Evolutionary conservation across 2,797 vertebrate species (phyloP).

Genomic region (Hippocampus kuda): DNA sequence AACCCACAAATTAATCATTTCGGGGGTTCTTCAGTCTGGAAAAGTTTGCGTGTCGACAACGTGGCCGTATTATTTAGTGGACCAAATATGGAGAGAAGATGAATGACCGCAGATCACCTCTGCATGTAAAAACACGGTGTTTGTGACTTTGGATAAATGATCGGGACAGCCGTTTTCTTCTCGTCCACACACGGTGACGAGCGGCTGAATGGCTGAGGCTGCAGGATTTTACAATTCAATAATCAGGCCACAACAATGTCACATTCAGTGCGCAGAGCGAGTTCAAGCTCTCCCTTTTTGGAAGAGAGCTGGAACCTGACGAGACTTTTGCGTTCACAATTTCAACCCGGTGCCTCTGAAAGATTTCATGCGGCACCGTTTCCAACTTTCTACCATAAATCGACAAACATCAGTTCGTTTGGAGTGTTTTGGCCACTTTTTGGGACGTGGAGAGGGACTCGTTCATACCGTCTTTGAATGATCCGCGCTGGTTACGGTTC

Average conservation of each 20-base stretch:
- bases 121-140: not conserved
- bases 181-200: not conserved
- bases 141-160: not conserved
- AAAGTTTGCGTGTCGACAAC: not conserved
- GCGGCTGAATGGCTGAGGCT: not conserved
- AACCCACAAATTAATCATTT: conserved; percentile 5
- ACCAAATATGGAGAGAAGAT: not conserved
- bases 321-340: not conserved
- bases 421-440: conserved; percentile 13
- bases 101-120: not conserved
- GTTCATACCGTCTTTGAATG: conserved; percentile 90
- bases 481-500: conserved; percentile 73
- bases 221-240: conserved; percentile 5
- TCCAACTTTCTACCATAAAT: not conserved
- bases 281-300: conserved; percentile 5
- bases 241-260: conserved; percentile 1
- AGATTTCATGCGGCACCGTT: not conserved
- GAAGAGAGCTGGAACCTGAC: not conserved
- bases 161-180: not conserved
- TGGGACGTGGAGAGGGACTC: conserved; percentile 31
- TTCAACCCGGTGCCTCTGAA: not conserved
- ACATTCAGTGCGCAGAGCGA: conserved; percentile 15
- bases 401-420: conserved; percentile 5
- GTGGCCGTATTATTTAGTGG: not conserved
- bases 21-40: not conserved